Evolutionary conservation across 1,140 invertebrate species (phyloP).

Genomic region (Periplaneta americana): DNA sequence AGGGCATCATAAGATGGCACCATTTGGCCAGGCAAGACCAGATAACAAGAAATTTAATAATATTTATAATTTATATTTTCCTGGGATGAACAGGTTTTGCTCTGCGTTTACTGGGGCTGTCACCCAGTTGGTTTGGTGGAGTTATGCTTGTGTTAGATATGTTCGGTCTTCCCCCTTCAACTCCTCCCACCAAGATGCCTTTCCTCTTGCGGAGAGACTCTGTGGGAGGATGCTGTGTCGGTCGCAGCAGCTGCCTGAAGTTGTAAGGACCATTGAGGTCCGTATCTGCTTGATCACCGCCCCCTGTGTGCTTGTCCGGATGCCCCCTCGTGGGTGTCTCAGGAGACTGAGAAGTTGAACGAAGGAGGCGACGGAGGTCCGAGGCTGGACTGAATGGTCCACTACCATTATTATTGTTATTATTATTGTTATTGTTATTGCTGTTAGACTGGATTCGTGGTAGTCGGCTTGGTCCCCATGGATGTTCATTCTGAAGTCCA

Average conservation of each 20-base stretch:
- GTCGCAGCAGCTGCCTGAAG: conserved; percentile 60
- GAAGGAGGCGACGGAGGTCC: conserved; percentile 25
- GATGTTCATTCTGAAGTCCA: no score
- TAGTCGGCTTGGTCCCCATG: neutral
- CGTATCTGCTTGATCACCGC: neutral
- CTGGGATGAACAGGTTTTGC: neutral
- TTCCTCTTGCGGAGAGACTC: conserved; percentile 65
- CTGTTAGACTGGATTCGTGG: neutral
- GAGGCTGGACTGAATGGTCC: conserved; percentile 21
- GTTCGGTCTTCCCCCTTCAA: neutral
- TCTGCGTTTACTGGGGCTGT: conserved; percentile 8
- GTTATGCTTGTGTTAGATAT: neutral
- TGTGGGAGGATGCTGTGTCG: conserved; percentile 59
- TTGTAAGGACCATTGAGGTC: conserved; percentile 60
- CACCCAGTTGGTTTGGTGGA: neutral
- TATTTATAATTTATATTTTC: no score
- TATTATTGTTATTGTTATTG: neutral
- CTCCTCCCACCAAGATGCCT: conserved; percentile 29
- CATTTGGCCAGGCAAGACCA: neutral
- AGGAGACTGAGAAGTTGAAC: conserved; percentile 13
- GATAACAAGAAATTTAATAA: neutral
- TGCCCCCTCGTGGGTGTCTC: neutral
- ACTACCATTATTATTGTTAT: neutral
- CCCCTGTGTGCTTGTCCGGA: neutral
- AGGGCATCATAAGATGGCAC: neutral